Base-by-base conservation (phyloP, 2,888 invertebrate species). In the Drosophila anomelani region DNA sequence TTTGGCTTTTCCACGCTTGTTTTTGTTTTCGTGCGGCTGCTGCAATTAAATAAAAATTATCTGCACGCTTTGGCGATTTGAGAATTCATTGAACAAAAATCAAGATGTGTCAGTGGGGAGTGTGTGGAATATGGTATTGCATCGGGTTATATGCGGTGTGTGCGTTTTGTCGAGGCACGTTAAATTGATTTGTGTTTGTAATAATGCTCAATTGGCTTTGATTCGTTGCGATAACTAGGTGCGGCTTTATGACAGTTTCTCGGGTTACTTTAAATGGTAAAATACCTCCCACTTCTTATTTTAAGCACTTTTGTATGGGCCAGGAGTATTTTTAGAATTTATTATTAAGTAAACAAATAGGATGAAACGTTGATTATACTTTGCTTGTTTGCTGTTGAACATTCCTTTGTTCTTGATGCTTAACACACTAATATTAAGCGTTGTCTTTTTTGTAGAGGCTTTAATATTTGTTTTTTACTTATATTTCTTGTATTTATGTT, bases 31-130 rank as follows among this genome's bases (percentile, higher is more conserved):
- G 46, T 58, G 34, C n/a, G 63, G 58, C 53, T 63, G 38, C 62
- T 47, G 78, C 83, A 83, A 88, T 88, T 88, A 85, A 82, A 85
- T 82, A 88, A 68, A 73, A 88, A 86, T 84, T 84, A 88, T 88
- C 88, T 84, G 87, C 84, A 84, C 88, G 81, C 79, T 83, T 80
- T 85, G 71, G 32, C 77, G 79, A 80, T 88, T 84, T 72, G 71
- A 77, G 84, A 83, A 88, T 83, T 83, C 86, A 84, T 83, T 84
- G 84, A 84, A 72, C 87, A 86, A 63, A 80, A 71, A 79, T 68
- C 67, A 68, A 78, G 87, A 88, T 85, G 81, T 59, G 55, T 20
- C 58, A 43, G 29, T 32, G 36, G 51, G 26, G 49, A 12, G 38
- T 39, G 54, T 29, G 75, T 54, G 26, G 41, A 46, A 43, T 43